Conservation (phyloP, 2,113 vertebrate genomes). For the Gymnogyps californianus region DNA sequence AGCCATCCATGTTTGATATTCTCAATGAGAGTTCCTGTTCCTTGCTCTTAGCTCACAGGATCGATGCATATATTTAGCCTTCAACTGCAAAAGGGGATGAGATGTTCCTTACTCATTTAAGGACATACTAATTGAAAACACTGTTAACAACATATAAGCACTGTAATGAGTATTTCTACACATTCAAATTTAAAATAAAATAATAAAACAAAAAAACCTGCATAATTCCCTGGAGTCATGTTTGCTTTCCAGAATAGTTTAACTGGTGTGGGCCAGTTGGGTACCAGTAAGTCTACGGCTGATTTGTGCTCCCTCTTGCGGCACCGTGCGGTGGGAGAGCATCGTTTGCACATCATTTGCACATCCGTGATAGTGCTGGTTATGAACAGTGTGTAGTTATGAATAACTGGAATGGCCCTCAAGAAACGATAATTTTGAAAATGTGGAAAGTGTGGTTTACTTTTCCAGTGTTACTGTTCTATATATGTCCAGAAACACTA, state of each 20-base stretch:
- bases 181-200: not conserved
- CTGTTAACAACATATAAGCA: not conserved
- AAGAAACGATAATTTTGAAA: not conserved
- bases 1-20: not conserved
- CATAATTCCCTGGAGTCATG: not conserved
- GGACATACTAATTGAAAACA: not conserved
- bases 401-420: not conserved
- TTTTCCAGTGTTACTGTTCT: not conserved
- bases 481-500: not conserved
- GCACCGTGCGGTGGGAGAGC: not conserved
- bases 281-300: not conserved
- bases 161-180: not conserved
- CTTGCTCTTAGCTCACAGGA: not conserved
- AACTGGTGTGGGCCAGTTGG: not conserved
- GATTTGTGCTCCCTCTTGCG: not conserved
- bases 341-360: rapidly evolving
- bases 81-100: not conserved
- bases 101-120: not conserved
- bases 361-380: not conserved
- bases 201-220: too few species aligned
- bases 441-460: not conserved
- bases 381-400: not conserved
- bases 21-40: not conserved
- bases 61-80: not conserved
- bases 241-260: not conserved